Evolutionary conservation across 2,113 vertebrate species (phyloP).

Genomic region (Epinephelus moara): DNA sequence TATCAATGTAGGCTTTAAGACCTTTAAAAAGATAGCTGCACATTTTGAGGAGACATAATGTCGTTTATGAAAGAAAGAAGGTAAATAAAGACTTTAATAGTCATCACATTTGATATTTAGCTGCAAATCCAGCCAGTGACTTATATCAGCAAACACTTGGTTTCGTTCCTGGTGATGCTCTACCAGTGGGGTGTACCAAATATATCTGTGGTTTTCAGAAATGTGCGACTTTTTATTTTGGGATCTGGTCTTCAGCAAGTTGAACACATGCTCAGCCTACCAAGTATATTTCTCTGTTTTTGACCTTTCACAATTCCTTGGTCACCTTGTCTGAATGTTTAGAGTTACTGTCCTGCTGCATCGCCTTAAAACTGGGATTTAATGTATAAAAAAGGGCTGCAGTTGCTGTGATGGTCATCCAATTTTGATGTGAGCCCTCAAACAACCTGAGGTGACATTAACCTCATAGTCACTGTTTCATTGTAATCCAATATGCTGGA

Average conservation of each 20-base stretch:
- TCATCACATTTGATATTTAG: not conserved
- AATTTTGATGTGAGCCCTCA: not conserved
- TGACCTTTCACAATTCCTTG: not conserved
- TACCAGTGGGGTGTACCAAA: too few species aligned
- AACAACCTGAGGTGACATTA: not conserved
- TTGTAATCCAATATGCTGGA: conserved; percentile 7
- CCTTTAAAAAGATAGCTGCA: not conserved
- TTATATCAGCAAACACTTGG: not conserved
- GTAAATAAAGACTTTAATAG: conserved; percentile 15
- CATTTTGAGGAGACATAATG: not conserved
- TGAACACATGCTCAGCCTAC: not conserved
- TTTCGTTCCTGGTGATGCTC: too few species aligned
- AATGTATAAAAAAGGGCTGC: not conserved
- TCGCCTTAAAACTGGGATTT: not conserved
- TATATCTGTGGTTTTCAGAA: too few species aligned
- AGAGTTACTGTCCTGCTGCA: not conserved
- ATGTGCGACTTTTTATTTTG: too few species aligned
- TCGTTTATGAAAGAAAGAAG: not conserved
- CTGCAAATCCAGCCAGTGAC: conserved; percentile 4
- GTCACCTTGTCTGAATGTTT: not conserved
- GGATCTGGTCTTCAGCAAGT: not conserved
- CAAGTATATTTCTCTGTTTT: not conserved
- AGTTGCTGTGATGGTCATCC: not conserved
- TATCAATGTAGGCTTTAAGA: not conserved
- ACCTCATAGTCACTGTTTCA: not conserved